These are phyloP conservation scores for Balanococcus diminutus DNA, from an alignment of 2,888 invertebrate species.

Conservation along the genomic window DNA sequence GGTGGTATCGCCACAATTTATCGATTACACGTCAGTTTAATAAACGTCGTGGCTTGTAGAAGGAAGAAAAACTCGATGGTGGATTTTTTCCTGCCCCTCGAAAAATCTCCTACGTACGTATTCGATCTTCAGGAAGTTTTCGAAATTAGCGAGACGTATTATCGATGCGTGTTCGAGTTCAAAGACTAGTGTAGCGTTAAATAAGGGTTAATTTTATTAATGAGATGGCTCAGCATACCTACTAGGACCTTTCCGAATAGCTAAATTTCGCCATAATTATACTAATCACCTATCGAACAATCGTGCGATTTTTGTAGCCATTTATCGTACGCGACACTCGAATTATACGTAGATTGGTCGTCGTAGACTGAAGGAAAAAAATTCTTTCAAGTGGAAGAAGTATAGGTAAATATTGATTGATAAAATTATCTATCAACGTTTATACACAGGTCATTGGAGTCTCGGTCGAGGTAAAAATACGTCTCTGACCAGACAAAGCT, in stretches of 20 bases:
- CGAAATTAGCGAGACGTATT: constrained; percentile 12
- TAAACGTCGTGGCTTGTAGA: neutral
- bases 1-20: constrained; percentile 8
- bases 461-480: neutral
- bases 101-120: neutral
- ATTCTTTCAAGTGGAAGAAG: neutral
- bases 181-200: constrained; percentile 20
- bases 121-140: neutral
- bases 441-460: neutral
- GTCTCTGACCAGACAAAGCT: neutral
- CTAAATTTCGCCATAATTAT: neutral
- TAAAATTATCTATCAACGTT: neutral
- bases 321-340: neutral
- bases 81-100: neutral
- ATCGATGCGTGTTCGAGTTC: constrained; percentile 6
- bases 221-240: neutral
- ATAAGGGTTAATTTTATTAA: constrained; percentile 33
- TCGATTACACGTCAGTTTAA: constrained; percentile 11
- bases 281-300: neutral
- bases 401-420: neutral
- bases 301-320: neutral
- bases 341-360: neutral
- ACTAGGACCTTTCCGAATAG: neutral
- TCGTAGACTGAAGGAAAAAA: neutral
- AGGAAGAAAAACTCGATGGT: neutral